Percentiles rank a stretch among this genome's conserved stretches.
Conservation (phyloP, 2,113 vertebrate species). For the Erythrolamprus reginae region DNA sequence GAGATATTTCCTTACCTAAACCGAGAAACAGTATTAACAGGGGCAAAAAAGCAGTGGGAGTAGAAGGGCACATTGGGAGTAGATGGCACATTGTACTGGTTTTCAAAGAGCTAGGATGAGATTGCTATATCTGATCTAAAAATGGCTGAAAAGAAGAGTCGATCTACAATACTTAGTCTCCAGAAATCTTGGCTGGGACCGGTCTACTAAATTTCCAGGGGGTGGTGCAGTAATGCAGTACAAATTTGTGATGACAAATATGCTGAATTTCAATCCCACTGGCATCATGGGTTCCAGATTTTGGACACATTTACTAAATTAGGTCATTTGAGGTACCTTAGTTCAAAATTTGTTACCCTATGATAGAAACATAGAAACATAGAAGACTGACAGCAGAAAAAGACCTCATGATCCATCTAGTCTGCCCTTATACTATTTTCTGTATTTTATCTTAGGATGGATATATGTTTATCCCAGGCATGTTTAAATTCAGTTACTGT, state of each 20-base stretch:
- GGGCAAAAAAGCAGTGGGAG: neutral
- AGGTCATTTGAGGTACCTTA: neutral
- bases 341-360: neutral
- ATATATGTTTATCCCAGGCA: too few species aligned
- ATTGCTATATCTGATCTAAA: neutral
- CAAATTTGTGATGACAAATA: neutral
- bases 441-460: too few species aligned
- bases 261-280: neutral
- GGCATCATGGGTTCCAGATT: neutral
- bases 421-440: too few species aligned
- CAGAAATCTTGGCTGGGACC: neutral
- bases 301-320: neutral
- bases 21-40: neutral
- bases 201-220: neutral
- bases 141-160: neutral
- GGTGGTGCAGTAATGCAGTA: neutral
- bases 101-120: neutral
- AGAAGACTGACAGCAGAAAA: too few species aligned
- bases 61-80: neutral
- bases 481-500: too few species aligned
- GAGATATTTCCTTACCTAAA: neutral
- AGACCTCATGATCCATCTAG: too few species aligned
- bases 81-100: neutral
- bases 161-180: neutral
- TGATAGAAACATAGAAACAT: too few species aligned